Base-by-base conservation (phyloP, 2,888 invertebrate genomes). In the Phymatocera aterrima region DNA sequence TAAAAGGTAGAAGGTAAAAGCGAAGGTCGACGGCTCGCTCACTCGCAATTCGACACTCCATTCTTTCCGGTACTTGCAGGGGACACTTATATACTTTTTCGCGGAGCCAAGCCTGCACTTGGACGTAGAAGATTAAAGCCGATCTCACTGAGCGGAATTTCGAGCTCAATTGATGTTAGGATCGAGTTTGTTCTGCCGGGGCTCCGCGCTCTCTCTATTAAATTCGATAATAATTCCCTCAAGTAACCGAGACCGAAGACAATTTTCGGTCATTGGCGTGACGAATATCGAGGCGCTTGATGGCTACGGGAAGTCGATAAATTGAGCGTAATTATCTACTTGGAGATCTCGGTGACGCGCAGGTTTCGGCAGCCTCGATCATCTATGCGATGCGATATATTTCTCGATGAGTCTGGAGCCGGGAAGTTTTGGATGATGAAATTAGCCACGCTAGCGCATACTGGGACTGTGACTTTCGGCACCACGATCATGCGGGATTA, bases 41-140 rank as follows among this genome's bases (percentile, higher is more conserved):
- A n/a, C n/a, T 51, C n/a, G 40, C 40, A 40, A 3, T 46, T 37
- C 21, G 64, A 18, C 40, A 43, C 43, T 68, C n/a, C 28, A 5
- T 68, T 28, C 43, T 24, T 43, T 28, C n/a, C 15, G 28, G 46
- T 15, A 68, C 68, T 68, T 46, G 24, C 54, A n/a, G n/a, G n/a
- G n/a, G 46, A 46, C 40, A 68, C 28, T 40, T 68, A 43, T 37
- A 28, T 2, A 54, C 18, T 15, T 40, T 24, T 40, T 68, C 15
- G 1, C 3, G 15, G 68, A 37, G 28, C 15, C 28, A 68, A n/a
- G n/a, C n/a, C n/a, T n/a, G n/a, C n/a, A n/a, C 5, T 43, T 24
- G 46, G 46, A 68, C 12, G 40, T n/a, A n/a, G n/a, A 15, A 46
- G 68, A 68, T 68, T 43, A 46, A 68, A 68, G 68, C 24, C 15